Conservation (phyloP, 2,113 vertebrate species). For the Leiothrix lutea region DNA sequence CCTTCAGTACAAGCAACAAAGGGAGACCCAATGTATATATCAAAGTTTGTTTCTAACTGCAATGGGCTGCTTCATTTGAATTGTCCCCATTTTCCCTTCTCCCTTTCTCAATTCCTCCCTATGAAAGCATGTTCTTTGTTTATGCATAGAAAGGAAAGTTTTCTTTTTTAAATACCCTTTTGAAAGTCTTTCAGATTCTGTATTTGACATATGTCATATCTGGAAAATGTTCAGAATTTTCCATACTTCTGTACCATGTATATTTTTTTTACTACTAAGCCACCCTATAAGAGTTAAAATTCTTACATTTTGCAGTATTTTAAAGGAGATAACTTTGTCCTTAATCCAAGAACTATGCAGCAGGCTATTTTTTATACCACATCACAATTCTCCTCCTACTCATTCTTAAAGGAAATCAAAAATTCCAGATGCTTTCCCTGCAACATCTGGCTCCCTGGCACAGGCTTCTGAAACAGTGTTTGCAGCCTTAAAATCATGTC, state of each 20-base stretch:
- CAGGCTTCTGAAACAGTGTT: slow-evolving; percentile 35
- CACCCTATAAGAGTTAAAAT: not conserved
- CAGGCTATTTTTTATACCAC: slow-evolving; percentile 53
- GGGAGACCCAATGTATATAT: not conserved
- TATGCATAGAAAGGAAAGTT: not conserved
- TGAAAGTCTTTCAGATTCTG: not conserved
- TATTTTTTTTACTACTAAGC: not conserved
- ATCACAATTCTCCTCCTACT: slow-evolving; percentile 62
- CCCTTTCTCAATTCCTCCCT: not conserved
- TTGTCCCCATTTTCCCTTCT: not conserved
- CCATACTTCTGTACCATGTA: not conserved
- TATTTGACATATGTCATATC: slow-evolving; percentile 12
- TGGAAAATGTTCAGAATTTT: slow-evolving; percentile 32
- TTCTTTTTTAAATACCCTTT: not conserved
- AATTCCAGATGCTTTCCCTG: slow-evolving; percentile 25
- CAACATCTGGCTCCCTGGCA: slow-evolving; percentile 59
- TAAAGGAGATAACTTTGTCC: slow-evolving; percentile 51
- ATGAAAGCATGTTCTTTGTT: not conserved
- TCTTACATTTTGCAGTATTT: not conserved
- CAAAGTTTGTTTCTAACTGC: not conserved
- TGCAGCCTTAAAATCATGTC: slow-evolving; percentile 20
- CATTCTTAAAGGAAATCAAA: slow-evolving; percentile 50
- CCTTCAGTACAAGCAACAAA: not conserved
- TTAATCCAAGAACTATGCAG: slow-evolving; percentile 41
- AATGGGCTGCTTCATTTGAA: not conserved